A percentile compares a stretch with the other conserved stretches of the same genome.
phyloP scores from a whole-genome alignment of 2,888 invertebrate species.

The Meghimatium bilineatum region DNA sequence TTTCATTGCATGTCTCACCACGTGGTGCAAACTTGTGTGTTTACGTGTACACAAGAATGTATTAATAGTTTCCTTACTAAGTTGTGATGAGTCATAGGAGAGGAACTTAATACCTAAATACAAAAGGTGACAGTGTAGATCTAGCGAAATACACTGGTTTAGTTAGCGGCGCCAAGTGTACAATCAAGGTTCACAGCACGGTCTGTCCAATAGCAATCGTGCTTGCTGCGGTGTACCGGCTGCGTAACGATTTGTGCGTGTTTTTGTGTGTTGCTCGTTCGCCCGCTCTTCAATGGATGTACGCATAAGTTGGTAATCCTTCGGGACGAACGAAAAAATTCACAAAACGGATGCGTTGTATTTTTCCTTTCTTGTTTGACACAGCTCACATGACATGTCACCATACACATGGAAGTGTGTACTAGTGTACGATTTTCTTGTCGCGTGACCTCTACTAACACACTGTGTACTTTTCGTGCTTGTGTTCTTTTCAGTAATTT shows the following conservation, averaged over 20 bases:
- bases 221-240: neutral
- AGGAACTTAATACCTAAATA: neutral
- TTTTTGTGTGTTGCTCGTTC: neutral
- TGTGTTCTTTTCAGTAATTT: neutral
- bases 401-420: neutral
- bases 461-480: neutral
- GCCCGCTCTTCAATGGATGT: neutral
- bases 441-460: neutral
- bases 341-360: neutral
- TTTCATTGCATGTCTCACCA: no score
- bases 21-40: neutral
- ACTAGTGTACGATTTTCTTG: no score
- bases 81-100: slow-evolving; percentile 1
- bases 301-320: neutral
- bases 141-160: neutral
- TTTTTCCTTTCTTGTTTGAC: neutral
- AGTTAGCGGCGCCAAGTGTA: neutral
- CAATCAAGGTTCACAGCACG: neutral
- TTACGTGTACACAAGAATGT: neutral
- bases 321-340: neutral
- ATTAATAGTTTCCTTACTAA: slow-evolving; percentile 16
- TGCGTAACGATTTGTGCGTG: neutral
- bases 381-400: neutral
- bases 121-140: slow-evolving; percentile 17
- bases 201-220: neutral